Percentiles rank a stretch among this genome's conserved stretches.
Conservation (phyloP, 2,888 invertebrate genomes). For the Ferdinandea cuprea region DNA sequence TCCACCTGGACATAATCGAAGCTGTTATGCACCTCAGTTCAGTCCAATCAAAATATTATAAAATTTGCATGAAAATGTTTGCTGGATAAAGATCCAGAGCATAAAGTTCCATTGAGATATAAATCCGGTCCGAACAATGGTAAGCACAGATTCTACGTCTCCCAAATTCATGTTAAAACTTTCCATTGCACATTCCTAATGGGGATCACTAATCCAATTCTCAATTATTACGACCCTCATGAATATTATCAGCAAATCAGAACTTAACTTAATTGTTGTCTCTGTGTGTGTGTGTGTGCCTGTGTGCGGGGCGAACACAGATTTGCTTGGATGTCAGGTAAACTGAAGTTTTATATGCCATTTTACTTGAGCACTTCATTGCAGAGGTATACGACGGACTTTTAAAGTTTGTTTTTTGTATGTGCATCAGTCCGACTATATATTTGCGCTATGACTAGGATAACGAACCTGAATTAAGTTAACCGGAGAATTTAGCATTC, state of each 20-base stretch:
- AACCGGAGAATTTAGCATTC: constrained; percentile 55
- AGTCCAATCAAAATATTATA: constrained; percentile 21
- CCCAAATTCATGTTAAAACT: constrained; percentile 39
- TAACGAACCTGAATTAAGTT: constrained; percentile 69
- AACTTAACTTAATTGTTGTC: constrained; percentile 63
- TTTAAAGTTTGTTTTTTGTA: background rate
- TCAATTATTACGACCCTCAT: constrained; percentile 62
- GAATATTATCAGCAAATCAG: constrained; percentile 72
- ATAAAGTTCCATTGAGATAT: constrained; percentile 41
- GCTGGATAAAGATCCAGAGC: constrained; percentile 17
- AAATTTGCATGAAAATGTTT: constrained; percentile 30
- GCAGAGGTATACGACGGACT: background rate
- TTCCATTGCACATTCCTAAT: constrained; percentile 25
- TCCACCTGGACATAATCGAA: background rate
- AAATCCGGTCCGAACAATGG: background rate
- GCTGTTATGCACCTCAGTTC: background rate
- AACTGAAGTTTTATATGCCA: constrained; percentile 32
- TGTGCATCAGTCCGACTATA: background rate
- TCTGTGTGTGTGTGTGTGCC: constrained; percentile 24
- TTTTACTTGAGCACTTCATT: constrained; percentile 29
- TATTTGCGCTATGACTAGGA: constrained; percentile 35
- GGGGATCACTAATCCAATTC: constrained; percentile 53
- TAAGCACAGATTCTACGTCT: constrained; percentile 1
- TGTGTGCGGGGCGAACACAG: constrained; percentile 44
- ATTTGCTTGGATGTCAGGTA: constrained; percentile 38